Conservation (phyloP, 53 echinoderm and acorn worm genomes). For the Holothuria leucospilota region DNA sequence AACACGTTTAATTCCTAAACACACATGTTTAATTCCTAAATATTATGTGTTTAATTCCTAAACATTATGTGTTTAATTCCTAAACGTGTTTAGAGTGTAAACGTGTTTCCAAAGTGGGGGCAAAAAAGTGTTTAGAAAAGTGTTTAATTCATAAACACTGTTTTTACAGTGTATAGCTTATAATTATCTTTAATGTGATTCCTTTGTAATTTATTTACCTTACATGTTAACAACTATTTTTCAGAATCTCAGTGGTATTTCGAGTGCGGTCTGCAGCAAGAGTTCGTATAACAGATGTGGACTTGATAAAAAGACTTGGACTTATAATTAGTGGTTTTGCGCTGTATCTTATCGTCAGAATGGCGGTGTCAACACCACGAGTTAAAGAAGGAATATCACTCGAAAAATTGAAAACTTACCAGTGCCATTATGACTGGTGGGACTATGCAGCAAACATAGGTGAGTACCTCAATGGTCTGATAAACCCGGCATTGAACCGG, state of each 20-base stretch:
- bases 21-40: no score
- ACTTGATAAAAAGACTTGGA: conserved; percentile 89
- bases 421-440: conserved; percentile 98
- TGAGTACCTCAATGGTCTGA: conserved; percentile 43
- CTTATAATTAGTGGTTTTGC: conserved; percentile 84
- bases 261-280: conserved; percentile 92
- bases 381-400: conserved; percentile 76
- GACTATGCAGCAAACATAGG: conserved; percentile 98
- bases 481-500: no score
- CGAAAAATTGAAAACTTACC: conserved; percentile 78
- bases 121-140: no score
- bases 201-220: no score
- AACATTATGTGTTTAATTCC: no score
- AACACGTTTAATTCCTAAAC: no score
- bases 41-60: no score
- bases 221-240: conserved; percentile 1
- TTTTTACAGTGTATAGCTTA: no score
- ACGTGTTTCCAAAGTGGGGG: no score
- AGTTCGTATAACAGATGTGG: conserved; percentile 95
- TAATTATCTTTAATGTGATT: no score
- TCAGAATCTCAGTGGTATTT: conserved; percentile 96
- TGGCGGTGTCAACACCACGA: conserved; percentile 80
- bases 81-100: no score
- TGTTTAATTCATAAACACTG: no score
- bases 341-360: conserved; percentile 85